Percentiles rank a stretch among this genome's conserved stretches.
Evolutionary conservation across 2,797 vertebrate genomes (phyloP).

Genomic region (Pseudochirops corinnae): DNA sequence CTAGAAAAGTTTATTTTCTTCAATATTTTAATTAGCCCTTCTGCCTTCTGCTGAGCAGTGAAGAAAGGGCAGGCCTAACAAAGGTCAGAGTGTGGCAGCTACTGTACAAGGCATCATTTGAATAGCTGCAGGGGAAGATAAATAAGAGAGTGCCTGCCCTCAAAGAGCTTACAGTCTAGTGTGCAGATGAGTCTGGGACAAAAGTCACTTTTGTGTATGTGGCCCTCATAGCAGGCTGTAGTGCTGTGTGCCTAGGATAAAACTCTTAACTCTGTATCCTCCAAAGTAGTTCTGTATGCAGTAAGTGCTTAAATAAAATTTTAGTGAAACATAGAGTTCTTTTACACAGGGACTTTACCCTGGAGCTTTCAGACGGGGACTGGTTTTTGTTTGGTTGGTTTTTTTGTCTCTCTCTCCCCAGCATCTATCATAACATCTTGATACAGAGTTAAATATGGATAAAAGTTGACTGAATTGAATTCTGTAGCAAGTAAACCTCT

Average conservation of each 20-base stretch:
- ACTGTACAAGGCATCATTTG: not conserved
- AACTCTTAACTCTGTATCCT: not conserved
- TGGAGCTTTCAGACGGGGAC: not conserved
- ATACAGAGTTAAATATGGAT: not conserved
- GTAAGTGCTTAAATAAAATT: not conserved
- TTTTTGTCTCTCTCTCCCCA: not conserved
- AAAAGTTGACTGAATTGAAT: not conserved
- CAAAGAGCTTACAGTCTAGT: not conserved
- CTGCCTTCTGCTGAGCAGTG: not conserved
- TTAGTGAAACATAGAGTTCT: not conserved
- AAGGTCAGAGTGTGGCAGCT: not conserved
- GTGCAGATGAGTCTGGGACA: not conserved
- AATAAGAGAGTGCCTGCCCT: not conserved
- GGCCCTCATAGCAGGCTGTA: not conserved
- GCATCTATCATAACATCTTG: not conserved
- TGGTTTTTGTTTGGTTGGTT: not conserved
- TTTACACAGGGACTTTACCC: not conserved
- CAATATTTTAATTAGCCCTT: not conserved
- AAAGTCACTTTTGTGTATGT: not conserved
- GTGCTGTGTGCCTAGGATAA: not conserved
- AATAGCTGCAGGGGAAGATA: not conserved
- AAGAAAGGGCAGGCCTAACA: not conserved
- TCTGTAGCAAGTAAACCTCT: not conserved
- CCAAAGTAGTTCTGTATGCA: not conserved
- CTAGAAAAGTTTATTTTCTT: slow-evolving; percentile 23